phyloP scores from a whole-genome alignment of 2,888 invertebrate species.

The Tolmerus cingulatus region DNA sequence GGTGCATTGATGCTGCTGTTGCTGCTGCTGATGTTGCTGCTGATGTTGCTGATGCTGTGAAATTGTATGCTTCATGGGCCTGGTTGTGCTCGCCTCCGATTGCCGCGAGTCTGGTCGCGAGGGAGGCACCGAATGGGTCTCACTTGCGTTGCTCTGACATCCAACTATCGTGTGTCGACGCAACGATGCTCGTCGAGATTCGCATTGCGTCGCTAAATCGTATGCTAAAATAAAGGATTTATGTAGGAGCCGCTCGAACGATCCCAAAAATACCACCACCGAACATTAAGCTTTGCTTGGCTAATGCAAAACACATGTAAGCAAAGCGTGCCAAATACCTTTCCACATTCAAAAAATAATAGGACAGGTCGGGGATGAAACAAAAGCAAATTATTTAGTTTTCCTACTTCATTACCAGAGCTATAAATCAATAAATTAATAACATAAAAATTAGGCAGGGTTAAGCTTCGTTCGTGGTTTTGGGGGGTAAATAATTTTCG shows the following conservation, averaged over 20 bases:
- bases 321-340: neutral
- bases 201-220: slow-evolving; percentile 83
- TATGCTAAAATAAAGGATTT: slow-evolving; percentile 67
- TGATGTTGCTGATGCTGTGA: slow-evolving; percentile 48
- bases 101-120: slow-evolving; percentile 72
- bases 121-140: slow-evolving; percentile 69
- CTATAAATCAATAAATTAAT: neutral
- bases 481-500: neutral
- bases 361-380: neutral
- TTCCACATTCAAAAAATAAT: neutral
- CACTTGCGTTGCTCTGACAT: slow-evolving; percentile 63
- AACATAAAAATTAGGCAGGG: neutral
- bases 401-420: neutral
- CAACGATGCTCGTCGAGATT: slow-evolving; percentile 73
- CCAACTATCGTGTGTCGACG: slow-evolving; percentile 75
- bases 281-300: neutral
- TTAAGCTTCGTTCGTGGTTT: neutral
- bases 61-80: slow-evolving; percentile 3
- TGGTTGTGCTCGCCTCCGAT: slow-evolving; percentile 60
- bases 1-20: slow-evolving; percentile 53
- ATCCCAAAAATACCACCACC: neutral
- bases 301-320: neutral
- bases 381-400: neutral
- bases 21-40: slow-evolving; percentile 44
- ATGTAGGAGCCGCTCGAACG: neutral